These are phyloP conservation scores for Drosophila rufa DNA, from an alignment of 1,140 invertebrate species.

Conservation along the genomic window DNA sequence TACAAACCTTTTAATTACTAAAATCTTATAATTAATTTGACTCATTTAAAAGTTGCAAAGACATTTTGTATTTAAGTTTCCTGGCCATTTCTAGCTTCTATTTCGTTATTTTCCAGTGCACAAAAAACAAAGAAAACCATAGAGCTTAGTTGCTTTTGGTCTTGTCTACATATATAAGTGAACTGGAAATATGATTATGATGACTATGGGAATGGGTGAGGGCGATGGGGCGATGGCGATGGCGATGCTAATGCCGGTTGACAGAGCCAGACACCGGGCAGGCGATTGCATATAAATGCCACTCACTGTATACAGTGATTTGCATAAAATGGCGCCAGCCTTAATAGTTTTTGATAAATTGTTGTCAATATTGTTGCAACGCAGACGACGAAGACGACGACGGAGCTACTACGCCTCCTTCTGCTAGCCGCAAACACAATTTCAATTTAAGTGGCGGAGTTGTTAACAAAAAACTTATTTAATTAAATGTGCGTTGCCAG, in stretches of 20 bases:
- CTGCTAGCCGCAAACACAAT: constrained; percentile 6
- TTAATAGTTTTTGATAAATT: constrained; percentile 56
- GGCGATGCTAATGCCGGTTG: constrained; percentile 42
- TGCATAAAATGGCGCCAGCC: constrained; percentile 52
- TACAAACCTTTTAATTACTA: too few relatives aligned
- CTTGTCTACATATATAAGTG: constrained; percentile 39
- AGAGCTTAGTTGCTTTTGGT: constrained; percentile 16
- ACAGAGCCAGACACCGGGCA: constrained; percentile 40
- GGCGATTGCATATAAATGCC: constrained; percentile 62
- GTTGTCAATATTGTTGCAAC: constrained; percentile 57
- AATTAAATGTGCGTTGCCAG: constrained; percentile 57
- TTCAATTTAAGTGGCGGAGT: constrained; percentile 19
- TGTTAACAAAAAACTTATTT: constrained; percentile 68
- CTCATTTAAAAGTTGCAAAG: too few relatives aligned
- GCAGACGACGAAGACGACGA: neutral
- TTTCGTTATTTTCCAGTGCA: neutral
- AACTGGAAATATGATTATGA: constrained; percentile 53
- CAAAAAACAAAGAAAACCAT: constrained; percentile 13
- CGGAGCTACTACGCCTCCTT: neutral
- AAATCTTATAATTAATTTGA: too few relatives aligned
- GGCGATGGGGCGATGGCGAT: constrained; percentile 7
- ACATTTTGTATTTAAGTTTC: neutral
- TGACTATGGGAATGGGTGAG: constrained; percentile 11
- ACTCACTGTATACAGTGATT: constrained; percentile 52
- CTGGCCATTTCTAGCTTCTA: neutral